Evolutionary conservation across 2,888 invertebrate species (phyloP), one percentile per base, ranked within the genome.

Genomic region (Bellardia bayeri): DNA sequence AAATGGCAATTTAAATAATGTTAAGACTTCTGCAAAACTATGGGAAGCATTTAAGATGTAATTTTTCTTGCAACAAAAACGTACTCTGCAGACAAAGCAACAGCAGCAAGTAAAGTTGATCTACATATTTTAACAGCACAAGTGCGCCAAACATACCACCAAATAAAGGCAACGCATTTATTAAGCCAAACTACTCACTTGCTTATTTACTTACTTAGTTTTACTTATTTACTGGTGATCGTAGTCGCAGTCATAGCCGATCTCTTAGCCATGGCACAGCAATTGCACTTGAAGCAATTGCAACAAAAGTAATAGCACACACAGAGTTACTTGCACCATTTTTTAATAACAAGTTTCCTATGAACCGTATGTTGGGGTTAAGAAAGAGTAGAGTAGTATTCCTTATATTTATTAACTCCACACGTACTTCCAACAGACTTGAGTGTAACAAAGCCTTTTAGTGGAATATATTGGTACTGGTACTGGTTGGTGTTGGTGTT

Each of bases 141-240:
- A 87, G 87, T 87, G 87, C 87, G 87, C 87, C 85, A 85, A 85
- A 75, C 42, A 64, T 80, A 79, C 79, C 69, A 87, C 87, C 87
- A 87, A 85, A 87, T 87, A 87, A 61, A 82, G 87, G 74, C 87
- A 87, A 85, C 85, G 85, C 87, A 87, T 87, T 87, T 87, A 87
- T 75, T 82, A 82, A 71, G 58, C 30, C 58, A 58, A 82, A 75
- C 78, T 85, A 42, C 81, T 85, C 16, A 74, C 71, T 68, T 45
- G 61, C 23, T n/a, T 33, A 4, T 11, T 11, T 66, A 61, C 33
- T 37, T n/a, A 64, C 42, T 23, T 23, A 23, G n/a, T n/a, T n/a
- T 64, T 58, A 23, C 56, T 56, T 56, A 45, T 64, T 63, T 51
- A 58, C 58, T 30, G 30, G 58, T 13, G 3, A 13, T 58, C 9